phyloP scores from a whole-genome alignment of 30 jellyfish, hydroid and myxozoan species.

The Turritopsis dohrnii region DNA sequence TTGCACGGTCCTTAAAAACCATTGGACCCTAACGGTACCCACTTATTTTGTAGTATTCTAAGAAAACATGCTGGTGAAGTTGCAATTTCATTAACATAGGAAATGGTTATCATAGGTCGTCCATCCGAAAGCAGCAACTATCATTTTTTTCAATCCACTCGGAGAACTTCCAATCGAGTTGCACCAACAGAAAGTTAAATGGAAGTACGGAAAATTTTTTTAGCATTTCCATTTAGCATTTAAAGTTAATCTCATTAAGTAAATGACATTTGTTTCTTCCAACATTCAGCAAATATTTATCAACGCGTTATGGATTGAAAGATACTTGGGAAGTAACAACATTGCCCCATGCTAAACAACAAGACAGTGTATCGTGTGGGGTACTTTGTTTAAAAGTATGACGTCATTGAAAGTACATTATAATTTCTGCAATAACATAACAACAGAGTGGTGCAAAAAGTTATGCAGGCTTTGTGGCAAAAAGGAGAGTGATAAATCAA shows the following conservation, averaged over 20 bases:
- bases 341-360: conserved; percentile 3
- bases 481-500: background rate
- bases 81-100: background rate
- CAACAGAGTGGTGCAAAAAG: background rate
- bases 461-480: background rate
- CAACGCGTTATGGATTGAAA: background rate
- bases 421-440: background rate
- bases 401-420: background rate
- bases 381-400: conserved; percentile 5
- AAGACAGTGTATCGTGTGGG: conserved; percentile 8
- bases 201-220: background rate
- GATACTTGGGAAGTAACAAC: background rate
- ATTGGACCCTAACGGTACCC: background rate
- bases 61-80: background rate
- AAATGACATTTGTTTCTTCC: background rate
- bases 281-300: background rate
- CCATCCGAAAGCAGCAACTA: background rate
- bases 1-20: background rate
- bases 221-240: background rate
- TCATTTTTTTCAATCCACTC: background rate
- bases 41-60: background rate
- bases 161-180: background rate
- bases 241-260: background rate
- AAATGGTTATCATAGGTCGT: background rate
- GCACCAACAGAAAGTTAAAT: background rate